A percentile compares a stretch with the other conserved stretches of the same genome.
phyloP scores from a whole-genome alignment of 2,888 invertebrate genomes.

The Helicoverpa assulta region DNA sequence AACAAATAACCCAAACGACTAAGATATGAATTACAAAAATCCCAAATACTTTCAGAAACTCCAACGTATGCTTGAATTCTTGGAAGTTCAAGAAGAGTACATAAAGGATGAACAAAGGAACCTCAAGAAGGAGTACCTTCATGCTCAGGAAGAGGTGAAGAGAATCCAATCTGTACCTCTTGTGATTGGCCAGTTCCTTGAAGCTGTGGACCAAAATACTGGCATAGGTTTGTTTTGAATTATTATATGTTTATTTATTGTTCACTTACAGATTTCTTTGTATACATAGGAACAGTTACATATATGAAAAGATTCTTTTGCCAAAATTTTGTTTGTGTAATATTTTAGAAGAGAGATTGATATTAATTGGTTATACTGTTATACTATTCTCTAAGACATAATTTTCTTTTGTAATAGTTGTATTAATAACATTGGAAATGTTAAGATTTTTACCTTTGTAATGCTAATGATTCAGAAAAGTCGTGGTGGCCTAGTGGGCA shows the following conservation, averaged over 20 bases:
- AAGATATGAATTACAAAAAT: not conserved
- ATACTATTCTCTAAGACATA: too few relatives aligned
- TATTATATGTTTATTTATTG: not conserved
- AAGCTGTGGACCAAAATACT: constrained; percentile 99
- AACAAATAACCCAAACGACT: not conserved
- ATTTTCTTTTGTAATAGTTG: not conserved
- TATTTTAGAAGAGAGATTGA: too few relatives aligned
- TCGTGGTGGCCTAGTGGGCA: too few relatives aligned
- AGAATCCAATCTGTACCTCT: constrained; percentile 99
- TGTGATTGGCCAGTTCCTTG: constrained; percentile 99
- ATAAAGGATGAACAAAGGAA: constrained; percentile 99
- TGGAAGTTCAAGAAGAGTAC: constrained; percentile 99
- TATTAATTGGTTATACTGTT: too few relatives aligned
- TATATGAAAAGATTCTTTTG: not conserved
- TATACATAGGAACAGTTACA: not conserved
- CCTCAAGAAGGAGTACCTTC: constrained; percentile 99
- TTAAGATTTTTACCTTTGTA: too few relatives aligned
- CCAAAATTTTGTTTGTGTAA: too few relatives aligned
- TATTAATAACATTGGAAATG: too few relatives aligned
- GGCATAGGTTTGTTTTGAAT: constrained; percentile 92
- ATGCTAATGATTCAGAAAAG: not conserved
- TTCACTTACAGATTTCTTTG: not conserved
- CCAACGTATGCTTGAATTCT: constrained; percentile 98
- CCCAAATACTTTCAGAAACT: constrained; percentile 93
- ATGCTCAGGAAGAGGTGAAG: constrained; percentile 99